phyloP scores from a whole-genome alignment of 2,113 vertebrate genomes.

The Noctilio leporinus region DNA sequence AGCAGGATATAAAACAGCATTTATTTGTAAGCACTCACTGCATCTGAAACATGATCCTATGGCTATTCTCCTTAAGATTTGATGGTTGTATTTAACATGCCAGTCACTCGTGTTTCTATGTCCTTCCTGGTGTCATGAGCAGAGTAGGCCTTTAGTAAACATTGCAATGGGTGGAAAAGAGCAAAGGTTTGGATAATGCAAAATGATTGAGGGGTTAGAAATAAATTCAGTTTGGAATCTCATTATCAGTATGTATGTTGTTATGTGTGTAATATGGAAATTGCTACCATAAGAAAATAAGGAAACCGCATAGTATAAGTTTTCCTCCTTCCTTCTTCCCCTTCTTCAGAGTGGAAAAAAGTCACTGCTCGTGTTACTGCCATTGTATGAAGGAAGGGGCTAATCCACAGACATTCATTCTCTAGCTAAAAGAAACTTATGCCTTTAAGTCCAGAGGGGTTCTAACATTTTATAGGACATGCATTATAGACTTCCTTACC shows the following conservation, averaged over 20 bases:
- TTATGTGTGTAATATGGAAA: neutral
- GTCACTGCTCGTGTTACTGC: neutral
- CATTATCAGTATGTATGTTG: neutral
- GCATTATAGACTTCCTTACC: neutral
- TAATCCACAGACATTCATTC: neutral
- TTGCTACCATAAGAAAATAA: neutral
- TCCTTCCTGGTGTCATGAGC: neutral
- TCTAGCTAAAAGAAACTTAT: neutral
- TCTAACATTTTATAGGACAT: neutral
- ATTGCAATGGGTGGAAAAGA: neutral
- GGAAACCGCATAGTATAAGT: neutral
- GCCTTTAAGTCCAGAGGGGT: neutral
- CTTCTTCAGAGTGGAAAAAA: neutral
- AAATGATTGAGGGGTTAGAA: constrained; percentile 11
- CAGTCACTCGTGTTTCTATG: neutral
- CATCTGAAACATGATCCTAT: neutral
- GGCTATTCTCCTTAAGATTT: neutral
- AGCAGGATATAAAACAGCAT: neutral
- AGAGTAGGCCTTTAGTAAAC: neutral
- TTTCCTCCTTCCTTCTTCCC: neutral
- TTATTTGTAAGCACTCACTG: constrained; percentile 19
- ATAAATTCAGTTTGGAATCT: neutral
- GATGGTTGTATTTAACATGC: neutral
- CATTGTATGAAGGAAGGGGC: neutral
- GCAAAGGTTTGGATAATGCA: neutral